These are phyloP conservation scores for Eugnorisma glareosa DNA, from an alignment of 2,888 invertebrate genomes.

Conservation along the genomic window DNA sequence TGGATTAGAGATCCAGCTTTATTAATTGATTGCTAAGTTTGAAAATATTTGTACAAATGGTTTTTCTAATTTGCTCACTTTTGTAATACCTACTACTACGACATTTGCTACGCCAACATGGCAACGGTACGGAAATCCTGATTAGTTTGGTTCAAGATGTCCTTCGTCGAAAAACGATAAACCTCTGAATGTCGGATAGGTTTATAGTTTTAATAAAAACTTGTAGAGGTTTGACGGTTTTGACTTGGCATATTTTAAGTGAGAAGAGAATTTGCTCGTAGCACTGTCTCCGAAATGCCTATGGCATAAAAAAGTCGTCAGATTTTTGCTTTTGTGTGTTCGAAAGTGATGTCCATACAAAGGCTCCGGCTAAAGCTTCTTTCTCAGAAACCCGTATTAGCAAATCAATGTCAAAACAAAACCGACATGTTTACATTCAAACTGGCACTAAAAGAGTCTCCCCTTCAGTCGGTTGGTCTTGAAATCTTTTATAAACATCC, in stretches of 20 bases:
- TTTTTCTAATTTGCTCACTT: background rate
- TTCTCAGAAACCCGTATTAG: conserved; percentile 5
- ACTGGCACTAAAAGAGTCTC: conserved; percentile 55
- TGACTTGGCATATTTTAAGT: background rate
- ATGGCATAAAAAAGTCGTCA: background rate
- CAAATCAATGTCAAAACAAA: conserved; percentile 32
- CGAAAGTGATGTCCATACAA: background rate
- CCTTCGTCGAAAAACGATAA: conserved; percentile 21
- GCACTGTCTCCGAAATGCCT: conserved; percentile 22
- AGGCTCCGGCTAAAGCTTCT: background rate
- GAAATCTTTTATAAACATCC: conserved; percentile 81
- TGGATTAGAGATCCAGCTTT: too few relatives aligned
- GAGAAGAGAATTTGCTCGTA: background rate
- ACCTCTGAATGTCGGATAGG: background rate
- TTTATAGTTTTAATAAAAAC: background rate
- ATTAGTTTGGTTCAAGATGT: conserved; percentile 18
- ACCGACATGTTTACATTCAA: conserved; percentile 59
- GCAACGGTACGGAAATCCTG: conserved; percentile 34
- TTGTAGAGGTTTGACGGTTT: background rate
- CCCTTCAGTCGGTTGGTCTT: conserved; percentile 70
- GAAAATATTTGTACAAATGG: background rate
- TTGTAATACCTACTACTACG: background rate
- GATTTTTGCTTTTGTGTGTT: background rate
- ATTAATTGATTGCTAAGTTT: background rate
- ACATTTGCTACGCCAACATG: background rate